These are phyloP conservation scores for Dryobotodes eremita DNA, from an alignment of 2,888 invertebrate species.

Conservation along the genomic window DNA sequence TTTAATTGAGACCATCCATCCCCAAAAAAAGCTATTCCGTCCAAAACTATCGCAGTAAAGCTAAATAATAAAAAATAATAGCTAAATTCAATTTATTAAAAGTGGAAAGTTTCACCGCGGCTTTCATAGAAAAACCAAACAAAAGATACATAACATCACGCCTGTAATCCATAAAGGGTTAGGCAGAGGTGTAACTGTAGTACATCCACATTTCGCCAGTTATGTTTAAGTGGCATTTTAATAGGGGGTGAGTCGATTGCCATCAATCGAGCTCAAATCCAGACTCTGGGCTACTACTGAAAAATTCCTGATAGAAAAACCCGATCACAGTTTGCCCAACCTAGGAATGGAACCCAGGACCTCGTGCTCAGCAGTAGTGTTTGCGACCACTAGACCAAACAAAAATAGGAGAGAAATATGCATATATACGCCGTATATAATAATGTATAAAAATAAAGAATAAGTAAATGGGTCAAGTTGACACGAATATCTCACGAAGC, in stretches of 20 bases:
- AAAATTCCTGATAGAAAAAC: not conserved
- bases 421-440: conserved; percentile 6
- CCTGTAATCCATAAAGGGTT: not conserved
- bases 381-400: not conserved
- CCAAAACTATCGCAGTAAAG: conserved; percentile 50
- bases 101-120: conserved; percentile 32
- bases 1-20: conserved; percentile 56
- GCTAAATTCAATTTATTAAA: conserved; percentile 57
- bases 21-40: conserved; percentile 38
- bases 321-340: too few relatives aligned
- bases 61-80: too few relatives aligned
- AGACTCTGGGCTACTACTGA: not conserved
- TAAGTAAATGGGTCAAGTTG: conserved; percentile 71
- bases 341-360: too few relatives aligned
- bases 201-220: not conserved
- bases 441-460: conserved; percentile 53
- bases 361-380: not conserved
- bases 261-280: too few relatives aligned
- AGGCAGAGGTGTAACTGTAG: not conserved
- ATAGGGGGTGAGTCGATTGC: too few relatives aligned
- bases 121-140: conserved; percentile 22
- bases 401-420: conserved; percentile 8
- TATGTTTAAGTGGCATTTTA: too few relatives aligned
- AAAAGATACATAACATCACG: not conserved
- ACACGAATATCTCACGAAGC: conserved; percentile 66